These are phyloP conservation scores for Resseliella maxima DNA, from an alignment of 2,888 invertebrate species.

Conservation along the genomic window DNA sequence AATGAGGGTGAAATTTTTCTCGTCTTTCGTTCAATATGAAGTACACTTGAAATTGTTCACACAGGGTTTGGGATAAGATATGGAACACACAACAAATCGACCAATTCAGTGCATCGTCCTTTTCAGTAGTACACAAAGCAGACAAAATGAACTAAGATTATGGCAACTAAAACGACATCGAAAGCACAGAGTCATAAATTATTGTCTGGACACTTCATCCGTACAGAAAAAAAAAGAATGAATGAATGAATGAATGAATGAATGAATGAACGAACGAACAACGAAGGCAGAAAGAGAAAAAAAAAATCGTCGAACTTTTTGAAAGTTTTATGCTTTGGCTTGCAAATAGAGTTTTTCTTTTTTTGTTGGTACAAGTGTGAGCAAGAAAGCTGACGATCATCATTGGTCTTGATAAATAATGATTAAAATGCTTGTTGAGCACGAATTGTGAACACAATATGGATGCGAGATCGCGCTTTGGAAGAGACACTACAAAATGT, in stretches of 20 bases:
- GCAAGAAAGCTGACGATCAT: not conserved
- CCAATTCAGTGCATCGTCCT: not conserved
- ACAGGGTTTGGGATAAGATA: conserved; percentile 5
- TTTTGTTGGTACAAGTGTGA: not conserved
- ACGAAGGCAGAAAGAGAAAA: not conserved
- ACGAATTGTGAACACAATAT: not conserved
- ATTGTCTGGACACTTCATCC: conserved; percentile 2
- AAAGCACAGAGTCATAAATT: not conserved
- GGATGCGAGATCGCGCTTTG: not conserved
- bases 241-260: too few species aligned
- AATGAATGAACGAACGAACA: not conserved
- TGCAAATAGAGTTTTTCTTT: not conserved
- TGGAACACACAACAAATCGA: not conserved
- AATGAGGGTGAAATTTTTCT: not conserved
- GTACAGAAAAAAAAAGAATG: too few species aligned
- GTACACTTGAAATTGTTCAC: not conserved
- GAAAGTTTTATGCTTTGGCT: not conserved
- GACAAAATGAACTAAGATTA: not conserved
- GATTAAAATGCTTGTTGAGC: conserved; percentile 28
- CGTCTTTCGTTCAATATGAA: not conserved
- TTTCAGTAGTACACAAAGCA: not conserved
- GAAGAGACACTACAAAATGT: not conserved
- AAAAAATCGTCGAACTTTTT: not conserved
- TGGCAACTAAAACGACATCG: not conserved
- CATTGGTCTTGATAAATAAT: conserved; percentile 16